Base-by-base conservation (phyloP, 2,113 vertebrate species). In the Petrocephalus zakoni region DNA sequence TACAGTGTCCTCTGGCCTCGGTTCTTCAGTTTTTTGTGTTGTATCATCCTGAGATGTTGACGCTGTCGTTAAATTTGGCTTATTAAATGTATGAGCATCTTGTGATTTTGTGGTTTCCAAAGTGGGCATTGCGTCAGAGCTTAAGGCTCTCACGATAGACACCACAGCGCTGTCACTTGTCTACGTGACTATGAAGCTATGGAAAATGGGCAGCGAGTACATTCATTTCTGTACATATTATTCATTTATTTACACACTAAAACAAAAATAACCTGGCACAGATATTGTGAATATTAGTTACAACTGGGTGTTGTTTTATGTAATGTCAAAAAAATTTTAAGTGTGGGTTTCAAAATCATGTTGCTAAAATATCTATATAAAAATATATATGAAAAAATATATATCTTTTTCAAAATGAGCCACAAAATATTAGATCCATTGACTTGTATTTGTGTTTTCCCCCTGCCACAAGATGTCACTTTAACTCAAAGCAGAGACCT, bases 381-480 rank as follows among this genome's bases (percentile, higher is more conserved):
- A 78, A 42, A 78, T 78, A 17, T 37, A 68, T 29, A 29, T 68
- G 10, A 37, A 75, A 68, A 75, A 29, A 37, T 37, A 34, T 34
- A 72, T 37, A 5, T 75, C 68, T 37, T 72, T 72, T 72, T 5
- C 19, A 78, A 78, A 42, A 42, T 42, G 49, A 87, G 19, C 42
- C 58, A n/a, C 46, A 75, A 87, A 19, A 11, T 29, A 15, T 37
- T 2, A 34, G 42, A 92, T 91, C 93, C 93, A 91, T 93, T 90
- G 68, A 47, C 81, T 87, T 87, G 0, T 46, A 21, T 75, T 0
- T 5, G 53, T 89, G 89, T 90, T 91, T 90, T 91, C 88, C 88
- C 84, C 46, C 83, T 56, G 8, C 92, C 93, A 92, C 92, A 92
- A 93, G 91, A 93, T 92, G 93, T 93, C 93, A 93, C 92, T 87